These are phyloP conservation scores for Botia almorhae DNA, from an alignment of 2,797 vertebrate genomes.

Conservation along the genomic window DNA sequence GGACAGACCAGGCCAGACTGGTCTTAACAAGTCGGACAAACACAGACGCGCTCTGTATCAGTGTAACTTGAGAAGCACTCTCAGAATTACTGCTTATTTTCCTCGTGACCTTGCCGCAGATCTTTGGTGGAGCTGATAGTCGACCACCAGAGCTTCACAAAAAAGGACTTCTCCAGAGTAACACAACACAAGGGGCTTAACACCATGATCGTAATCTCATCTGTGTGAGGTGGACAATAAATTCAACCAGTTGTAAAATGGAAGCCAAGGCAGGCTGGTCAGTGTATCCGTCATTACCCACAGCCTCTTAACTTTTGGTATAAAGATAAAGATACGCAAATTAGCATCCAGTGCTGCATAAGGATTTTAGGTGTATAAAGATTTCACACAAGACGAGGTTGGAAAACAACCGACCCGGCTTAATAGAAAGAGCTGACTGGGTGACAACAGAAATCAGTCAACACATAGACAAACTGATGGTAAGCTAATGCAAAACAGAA, in stretches of 20 bases:
- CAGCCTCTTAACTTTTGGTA: background rate
- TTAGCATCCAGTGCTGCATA: background rate
- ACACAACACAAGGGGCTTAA: slow-evolving; percentile 1
- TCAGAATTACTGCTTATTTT: slow-evolving; percentile 67
- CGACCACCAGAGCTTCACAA: slow-evolving; percentile 11
- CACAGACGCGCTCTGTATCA: slow-evolving; percentile 52
- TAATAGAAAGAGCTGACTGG: background rate
- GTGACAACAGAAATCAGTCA: background rate
- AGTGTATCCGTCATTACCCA: background rate
- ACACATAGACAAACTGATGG: background rate
- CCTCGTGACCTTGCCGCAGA: slow-evolving; percentile 56
- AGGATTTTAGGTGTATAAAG: background rate
- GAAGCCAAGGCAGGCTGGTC: background rate
- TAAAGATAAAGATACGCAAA: background rate
- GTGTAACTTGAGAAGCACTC: slow-evolving; percentile 68
- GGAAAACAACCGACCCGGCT: background rate
- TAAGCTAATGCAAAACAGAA: background rate
- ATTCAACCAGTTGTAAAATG: slow-evolving; percentile 3
- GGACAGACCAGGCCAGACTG: slow-evolving; percentile 69
- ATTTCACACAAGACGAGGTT: background rate
- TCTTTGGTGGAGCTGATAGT: slow-evolving; percentile 7
- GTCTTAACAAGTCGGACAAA: slow-evolving; percentile 70
- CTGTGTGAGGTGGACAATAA: slow-evolving; percentile 8
- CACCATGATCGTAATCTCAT: slow-evolving; percentile 30
- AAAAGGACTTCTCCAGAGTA: background rate